Conservation (phyloP, 2,797 vertebrate genomes). For the Fringilla coelebs region DNA sequence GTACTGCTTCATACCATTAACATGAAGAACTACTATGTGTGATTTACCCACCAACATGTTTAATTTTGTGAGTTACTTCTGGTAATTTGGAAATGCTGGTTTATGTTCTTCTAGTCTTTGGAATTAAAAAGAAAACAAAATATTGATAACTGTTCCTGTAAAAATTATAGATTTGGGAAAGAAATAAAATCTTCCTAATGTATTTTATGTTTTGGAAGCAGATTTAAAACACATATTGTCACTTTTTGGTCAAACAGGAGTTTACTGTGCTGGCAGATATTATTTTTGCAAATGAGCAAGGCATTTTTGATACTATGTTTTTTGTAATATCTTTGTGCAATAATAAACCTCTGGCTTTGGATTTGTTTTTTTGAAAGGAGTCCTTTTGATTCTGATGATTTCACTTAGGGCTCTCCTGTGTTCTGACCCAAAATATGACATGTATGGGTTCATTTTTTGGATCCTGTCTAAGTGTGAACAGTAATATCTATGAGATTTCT, state of each 20-base stretch:
- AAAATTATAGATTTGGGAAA: not conserved
- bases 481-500: not conserved
- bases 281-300: not conserved
- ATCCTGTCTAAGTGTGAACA: not conserved
- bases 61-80: not conserved
- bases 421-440: not conserved
- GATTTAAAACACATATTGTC: not conserved
- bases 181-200: not conserved
- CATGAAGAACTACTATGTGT: not conserved
- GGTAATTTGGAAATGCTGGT: not conserved
- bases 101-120: not conserved
- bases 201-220: not conserved
- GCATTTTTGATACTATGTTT: not conserved
- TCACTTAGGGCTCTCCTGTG: not conserved
- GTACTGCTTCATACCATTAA: not conserved
- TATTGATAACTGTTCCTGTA: not conserved
- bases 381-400: not conserved
- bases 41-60: not conserved
- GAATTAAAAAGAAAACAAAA: not conserved
- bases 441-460: not conserved
- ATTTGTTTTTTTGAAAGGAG: not conserved
- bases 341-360: not conserved
- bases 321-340: not conserved
- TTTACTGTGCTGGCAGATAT: not conserved
- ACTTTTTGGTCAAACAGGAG: not conserved